Evolutionary conservation across 2,797 vertebrate genomes (phyloP).

Genomic region (Microctenopoma stevenorrisi): DNA sequence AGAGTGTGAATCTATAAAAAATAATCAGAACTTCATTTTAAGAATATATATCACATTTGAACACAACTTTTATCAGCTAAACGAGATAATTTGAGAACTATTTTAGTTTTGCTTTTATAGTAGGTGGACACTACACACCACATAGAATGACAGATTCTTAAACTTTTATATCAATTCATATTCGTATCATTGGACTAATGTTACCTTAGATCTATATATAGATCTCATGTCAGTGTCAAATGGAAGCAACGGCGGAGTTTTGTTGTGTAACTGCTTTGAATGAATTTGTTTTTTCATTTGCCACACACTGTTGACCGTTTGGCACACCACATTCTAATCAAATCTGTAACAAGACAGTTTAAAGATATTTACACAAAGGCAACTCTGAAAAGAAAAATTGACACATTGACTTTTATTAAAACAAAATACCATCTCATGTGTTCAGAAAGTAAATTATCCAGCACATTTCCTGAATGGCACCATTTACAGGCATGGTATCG

Average conservation of each 20-base stretch:
- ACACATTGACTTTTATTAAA: slow-evolving; percentile 69
- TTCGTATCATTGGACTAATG: too few species aligned
- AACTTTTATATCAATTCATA: too few species aligned
- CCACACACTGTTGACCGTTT: too few species aligned
- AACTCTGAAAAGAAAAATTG: slow-evolving; percentile 3
- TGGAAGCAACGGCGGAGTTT: not conserved
- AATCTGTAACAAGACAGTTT: not conserved
- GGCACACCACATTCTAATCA: not conserved
- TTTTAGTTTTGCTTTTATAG: too few species aligned
- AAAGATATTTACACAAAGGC: not conserved
- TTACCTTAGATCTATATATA: too few species aligned
- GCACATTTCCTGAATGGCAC: slow-evolving; percentile 59
- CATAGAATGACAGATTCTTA: too few species aligned
- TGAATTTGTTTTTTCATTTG: not conserved
- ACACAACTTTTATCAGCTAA: too few species aligned
- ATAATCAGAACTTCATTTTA: too few species aligned
- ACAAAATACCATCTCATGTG: slow-evolving; percentile 63
- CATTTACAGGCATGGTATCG: slow-evolving; percentile 50
- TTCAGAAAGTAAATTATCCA: slow-evolving; percentile 32
- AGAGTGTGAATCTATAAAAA: not conserved
- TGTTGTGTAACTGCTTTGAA: not conserved
- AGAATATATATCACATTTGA: too few species aligned
- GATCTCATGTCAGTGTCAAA: not conserved
- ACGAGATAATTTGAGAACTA: too few species aligned
- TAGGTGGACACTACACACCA: too few species aligned